These are phyloP conservation scores for Phenacoccus solenopsis DNA, from an alignment of 1,140 invertebrate genomes.

Conservation along the genomic window DNA sequence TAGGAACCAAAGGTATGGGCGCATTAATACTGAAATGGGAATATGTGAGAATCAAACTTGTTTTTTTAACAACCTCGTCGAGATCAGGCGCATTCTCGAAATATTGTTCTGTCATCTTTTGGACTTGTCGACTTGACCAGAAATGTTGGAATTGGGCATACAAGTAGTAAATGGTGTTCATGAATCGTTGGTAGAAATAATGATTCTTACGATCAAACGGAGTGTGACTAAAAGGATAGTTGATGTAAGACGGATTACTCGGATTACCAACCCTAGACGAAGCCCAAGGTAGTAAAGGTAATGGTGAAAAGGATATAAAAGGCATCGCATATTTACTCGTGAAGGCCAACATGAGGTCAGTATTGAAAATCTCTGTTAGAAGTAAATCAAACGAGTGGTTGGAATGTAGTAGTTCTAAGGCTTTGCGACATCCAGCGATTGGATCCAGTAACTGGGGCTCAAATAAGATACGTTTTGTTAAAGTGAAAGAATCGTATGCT, in stretches of 20 bases:
- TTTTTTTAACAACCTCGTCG: slow-evolving; percentile 28
- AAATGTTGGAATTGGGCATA: slow-evolving; percentile 1
- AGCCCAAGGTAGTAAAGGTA: slow-evolving; percentile 45
- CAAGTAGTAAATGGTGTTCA: slow-evolving; percentile 20
- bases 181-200: slow-evolving; percentile 24
- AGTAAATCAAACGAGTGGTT: slow-evolving; percentile 29
- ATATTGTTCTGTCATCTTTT: slow-evolving; percentile 4
- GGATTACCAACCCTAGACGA: slow-evolving; percentile 32
- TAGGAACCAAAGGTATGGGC: slow-evolving; percentile 27
- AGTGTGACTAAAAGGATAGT: neutral
- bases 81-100: slow-evolving; percentile 24
- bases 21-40: slow-evolving; percentile 27
- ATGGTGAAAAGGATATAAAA: slow-evolving; percentile 42
- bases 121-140: neutral
- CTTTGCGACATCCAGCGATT: neutral
- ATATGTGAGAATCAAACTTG: slow-evolving; percentile 28
- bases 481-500: neutral
- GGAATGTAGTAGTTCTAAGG: neutral
- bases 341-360: slow-evolving; percentile 26
- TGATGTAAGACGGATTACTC: slow-evolving; percentile 25
- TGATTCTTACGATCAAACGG: slow-evolving; percentile 18
- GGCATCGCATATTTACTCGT: slow-evolving; percentile 34
- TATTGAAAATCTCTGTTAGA: slow-evolving; percentile 28
- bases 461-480: neutral
- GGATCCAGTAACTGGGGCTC: neutral